A percentile compares a stretch with the other conserved stretches of the same genome.
Conservation (phyloP, 2,797 vertebrate species). For the Sciurus carolinensis region DNA sequence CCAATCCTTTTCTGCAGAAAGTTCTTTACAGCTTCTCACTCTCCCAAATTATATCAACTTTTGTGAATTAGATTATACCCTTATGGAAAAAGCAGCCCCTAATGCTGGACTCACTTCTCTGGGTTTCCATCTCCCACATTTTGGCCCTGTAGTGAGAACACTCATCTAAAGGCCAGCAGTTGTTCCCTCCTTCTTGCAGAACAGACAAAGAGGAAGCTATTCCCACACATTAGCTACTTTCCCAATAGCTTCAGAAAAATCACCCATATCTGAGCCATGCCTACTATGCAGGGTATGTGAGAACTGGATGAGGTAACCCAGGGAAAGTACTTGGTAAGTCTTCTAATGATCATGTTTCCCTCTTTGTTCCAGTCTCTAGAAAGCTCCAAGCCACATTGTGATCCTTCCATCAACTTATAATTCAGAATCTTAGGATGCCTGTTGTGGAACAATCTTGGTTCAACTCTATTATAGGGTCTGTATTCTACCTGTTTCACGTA, state of each 20-base stretch:
- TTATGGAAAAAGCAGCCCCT: not conserved
- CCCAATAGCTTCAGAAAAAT: not conserved
- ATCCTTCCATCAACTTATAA: slow-evolving; percentile 2
- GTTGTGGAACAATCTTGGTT: not conserved
- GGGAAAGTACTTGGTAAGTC: not conserved
- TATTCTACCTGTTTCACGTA: not conserved
- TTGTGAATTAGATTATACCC: not conserved
- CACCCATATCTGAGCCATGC: not conserved
- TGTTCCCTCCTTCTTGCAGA: not conserved
- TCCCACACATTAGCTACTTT: not conserved
- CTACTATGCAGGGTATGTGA: not conserved
- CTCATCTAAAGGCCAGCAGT: not conserved
- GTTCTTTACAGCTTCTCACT: not conserved
- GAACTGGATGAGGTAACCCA: not conserved
- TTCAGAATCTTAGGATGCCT: slow-evolving; percentile 5
- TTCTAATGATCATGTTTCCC: not conserved
- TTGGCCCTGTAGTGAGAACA: not conserved
- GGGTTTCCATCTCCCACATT: not conserved
- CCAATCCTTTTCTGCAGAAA: not conserved
- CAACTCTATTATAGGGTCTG: not conserved
- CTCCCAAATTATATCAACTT: not conserved
- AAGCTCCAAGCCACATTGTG: not conserved
- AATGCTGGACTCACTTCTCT: not conserved
- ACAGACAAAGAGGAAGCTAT: not conserved
- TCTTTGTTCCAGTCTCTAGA: not conserved